These are phyloP conservation scores for Galerucella nymphaeae DNA, from an alignment of 2,888 invertebrate genomes.

Conservation along the genomic window DNA sequence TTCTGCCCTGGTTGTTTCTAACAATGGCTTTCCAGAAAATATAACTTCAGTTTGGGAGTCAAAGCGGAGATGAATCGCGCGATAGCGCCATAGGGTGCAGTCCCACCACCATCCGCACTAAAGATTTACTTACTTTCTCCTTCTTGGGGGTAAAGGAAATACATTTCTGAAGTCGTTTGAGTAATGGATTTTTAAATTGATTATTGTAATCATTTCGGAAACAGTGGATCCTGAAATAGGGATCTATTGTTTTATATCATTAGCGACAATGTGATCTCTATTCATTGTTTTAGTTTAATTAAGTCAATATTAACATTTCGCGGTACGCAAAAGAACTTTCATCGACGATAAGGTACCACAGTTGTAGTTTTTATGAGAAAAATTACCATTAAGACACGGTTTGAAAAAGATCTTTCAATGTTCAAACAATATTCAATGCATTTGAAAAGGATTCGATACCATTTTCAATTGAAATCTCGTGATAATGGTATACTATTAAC, in stretches of 20 bases:
- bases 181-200: slow-evolving; percentile 35
- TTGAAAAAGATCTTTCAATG: too few species aligned
- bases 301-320: too few species aligned
- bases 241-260: neutral
- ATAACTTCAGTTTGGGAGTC: slow-evolving; percentile 51
- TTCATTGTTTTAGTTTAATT: neutral
- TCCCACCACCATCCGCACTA: slow-evolving; percentile 46
- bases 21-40: slow-evolving; percentile 53
- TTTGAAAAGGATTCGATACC: too few species aligned
- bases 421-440: too few species aligned
- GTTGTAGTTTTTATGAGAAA: too few species aligned
- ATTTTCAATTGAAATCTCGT: too few species aligned
- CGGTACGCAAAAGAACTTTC: too few species aligned
- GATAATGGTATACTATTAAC: too few species aligned
- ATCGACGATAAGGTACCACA: too few species aligned
- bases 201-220: slow-evolving; percentile 38
- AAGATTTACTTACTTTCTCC: slow-evolving; percentile 53
- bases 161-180: slow-evolving; percentile 27
- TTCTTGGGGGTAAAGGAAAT: slow-evolving; percentile 42
- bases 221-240: slow-evolving; percentile 19
- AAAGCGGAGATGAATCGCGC: slow-evolving; percentile 53
- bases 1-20: slow-evolving; percentile 52
- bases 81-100: slow-evolving; percentile 29
- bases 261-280: neutral
- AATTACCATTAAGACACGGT: too few species aligned